Base-by-base conservation (phyloP, 2,113 vertebrate species). In the Ochotona princeps region DNA sequence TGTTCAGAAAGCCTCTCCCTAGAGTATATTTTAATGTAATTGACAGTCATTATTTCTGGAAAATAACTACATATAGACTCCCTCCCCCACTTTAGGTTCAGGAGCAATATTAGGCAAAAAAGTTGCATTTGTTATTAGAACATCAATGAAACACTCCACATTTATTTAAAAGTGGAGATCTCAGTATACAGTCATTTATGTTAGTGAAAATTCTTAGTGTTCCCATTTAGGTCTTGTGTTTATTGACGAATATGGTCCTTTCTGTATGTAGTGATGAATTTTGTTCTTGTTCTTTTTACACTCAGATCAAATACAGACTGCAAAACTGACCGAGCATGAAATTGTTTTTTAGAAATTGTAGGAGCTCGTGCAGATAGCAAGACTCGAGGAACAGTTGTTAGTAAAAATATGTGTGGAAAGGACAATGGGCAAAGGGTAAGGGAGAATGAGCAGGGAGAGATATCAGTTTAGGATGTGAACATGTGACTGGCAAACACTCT, bases 341-440 rank as follows among this genome's bases (percentile, higher is more conserved):
- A 98, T 98, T 97, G 96, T 97, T 98, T 44, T 98, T 93, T 95
- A 93, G 69, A 81, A 95, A 54, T 95, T 97, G 92, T 96, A 92
- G 38, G 63, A 11, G 11, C 51, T n/a, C 9, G 49, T 96, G 97
- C 93, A 90, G 94, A 96, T 65, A 91, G 38, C 86, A 72, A 25
- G 80, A 97, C 96, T 95, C 76, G 74, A 87, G 60, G 32, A 93
- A 89, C 1, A 80, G 61, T 96, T 95, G 87, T 92, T 96, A 87
- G 90, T 73, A 89, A 87, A 90, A 95, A 32, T 95, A 74, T 72
- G 74, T 54, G 23, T 69, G 44, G 79, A 83, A 91, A 92, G 54
- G 72, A 70, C 79, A 26, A 35, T 93, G 67, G 21, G 15, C 49
- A 28, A 28, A 26, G 28, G 49, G 47, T 23, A 88, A 44, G 35